Evolutionary conservation across 2,888 invertebrate genomes (phyloP).

Genomic region (Netelia melanura): DNA sequence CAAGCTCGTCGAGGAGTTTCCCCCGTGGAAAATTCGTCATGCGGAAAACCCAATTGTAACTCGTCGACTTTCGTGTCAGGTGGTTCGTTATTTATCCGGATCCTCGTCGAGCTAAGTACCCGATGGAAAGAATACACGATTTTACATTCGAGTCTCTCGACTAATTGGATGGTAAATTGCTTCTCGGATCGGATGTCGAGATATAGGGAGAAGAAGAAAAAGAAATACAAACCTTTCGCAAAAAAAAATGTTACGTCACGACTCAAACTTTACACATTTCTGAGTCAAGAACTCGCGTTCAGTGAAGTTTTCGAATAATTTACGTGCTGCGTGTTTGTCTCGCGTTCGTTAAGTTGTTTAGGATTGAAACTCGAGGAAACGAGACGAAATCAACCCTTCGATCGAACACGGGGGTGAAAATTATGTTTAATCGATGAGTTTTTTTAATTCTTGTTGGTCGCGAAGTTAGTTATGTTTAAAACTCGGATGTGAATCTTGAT

Average conservation of each 20-base stretch:
- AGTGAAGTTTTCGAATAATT: too few relatives aligned
- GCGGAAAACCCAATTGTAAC: conserved; percentile 50
- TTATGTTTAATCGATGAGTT: too few relatives aligned
- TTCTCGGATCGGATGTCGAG: conserved; percentile 27
- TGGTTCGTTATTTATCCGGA: conserved; percentile 31
- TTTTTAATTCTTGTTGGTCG: too few relatives aligned
- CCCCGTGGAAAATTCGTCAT: conserved; percentile 24
- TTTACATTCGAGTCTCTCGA: neutral
- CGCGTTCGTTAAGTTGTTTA: too few relatives aligned
- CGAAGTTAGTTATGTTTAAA: conserved; percentile 12
- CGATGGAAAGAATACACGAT: neutral
- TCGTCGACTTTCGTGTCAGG: conserved; percentile 29
- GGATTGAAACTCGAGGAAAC: too few relatives aligned
- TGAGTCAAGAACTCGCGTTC: too few relatives aligned
- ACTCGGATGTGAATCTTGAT: conserved; percentile 23
- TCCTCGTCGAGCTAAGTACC: conserved; percentile 4
- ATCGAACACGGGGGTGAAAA: too few relatives aligned
- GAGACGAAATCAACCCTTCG: too few relatives aligned
- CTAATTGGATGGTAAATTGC: conserved; percentile 37
- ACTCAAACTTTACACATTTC: too few relatives aligned
- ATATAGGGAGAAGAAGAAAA: neutral
- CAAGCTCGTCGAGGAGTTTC: conserved; percentile 31
- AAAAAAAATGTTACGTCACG: too few relatives aligned
- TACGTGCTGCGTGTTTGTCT: too few relatives aligned
- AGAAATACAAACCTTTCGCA: too few relatives aligned